Percentiles rank a stretch among this genome's conserved stretches.
Evolutionary conservation across 2,113 vertebrate species (phyloP).

Genomic region (Azemiops feae): DNA sequence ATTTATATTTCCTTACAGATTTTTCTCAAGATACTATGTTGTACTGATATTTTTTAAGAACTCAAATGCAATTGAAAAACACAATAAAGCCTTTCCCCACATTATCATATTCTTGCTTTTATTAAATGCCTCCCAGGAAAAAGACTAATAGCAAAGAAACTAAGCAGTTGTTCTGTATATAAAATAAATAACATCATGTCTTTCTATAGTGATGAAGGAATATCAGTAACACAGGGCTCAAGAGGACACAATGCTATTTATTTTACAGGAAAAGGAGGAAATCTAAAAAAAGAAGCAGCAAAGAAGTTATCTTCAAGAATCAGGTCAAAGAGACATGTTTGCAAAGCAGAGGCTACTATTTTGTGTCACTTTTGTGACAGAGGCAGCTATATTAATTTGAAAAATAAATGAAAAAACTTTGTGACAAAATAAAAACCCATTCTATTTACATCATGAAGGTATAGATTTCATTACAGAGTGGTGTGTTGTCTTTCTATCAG

Average conservation of each 20-base stretch:
- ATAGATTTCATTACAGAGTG: background rate
- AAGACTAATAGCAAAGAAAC: constrained; percentile 43
- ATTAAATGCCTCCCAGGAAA: constrained; percentile 43
- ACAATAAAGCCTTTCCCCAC: background rate
- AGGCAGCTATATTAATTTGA: background rate
- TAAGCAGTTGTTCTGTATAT: constrained; percentile 42
- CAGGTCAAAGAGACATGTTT: constrained; percentile 57
- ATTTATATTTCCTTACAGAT: constrained; percentile 45
- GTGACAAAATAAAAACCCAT: background rate
- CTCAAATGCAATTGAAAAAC: background rate
- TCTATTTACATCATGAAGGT: background rate
- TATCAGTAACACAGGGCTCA: constrained; percentile 58
- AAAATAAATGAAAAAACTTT: background rate
- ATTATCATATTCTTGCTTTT: constrained; percentile 31
- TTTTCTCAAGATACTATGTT: constrained; percentile 14
- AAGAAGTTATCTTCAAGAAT: constrained; percentile 63
- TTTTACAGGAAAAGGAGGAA: constrained; percentile 58
- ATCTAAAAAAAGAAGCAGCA: constrained; percentile 57
- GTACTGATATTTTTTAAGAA: background rate
- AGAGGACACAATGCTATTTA: constrained; percentile 53
- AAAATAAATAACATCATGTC: constrained; percentile 49
- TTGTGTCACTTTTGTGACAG: constrained; percentile 10
- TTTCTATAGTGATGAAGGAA: constrained; percentile 40
- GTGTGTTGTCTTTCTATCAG: background rate
- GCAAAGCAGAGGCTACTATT: constrained; percentile 40